Base-by-base conservation (phyloP, 2,113 vertebrate species). In the Trinectes maculatus region DNA sequence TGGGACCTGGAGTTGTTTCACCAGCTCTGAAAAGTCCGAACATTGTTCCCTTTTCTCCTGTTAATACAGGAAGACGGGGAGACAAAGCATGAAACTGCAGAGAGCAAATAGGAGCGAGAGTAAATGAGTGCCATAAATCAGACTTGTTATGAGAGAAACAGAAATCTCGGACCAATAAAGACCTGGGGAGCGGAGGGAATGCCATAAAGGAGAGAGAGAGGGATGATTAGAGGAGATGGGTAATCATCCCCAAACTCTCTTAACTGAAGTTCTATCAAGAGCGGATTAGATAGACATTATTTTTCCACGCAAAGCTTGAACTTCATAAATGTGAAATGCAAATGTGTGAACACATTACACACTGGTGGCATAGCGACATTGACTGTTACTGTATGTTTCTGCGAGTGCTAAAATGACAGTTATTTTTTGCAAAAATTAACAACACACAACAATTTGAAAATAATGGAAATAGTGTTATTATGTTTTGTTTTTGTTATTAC, bases 91-190 rank as follows among this genome's bases (percentile, higher is more conserved):
- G n/a, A n/a, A 73, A 52, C 37, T 24, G 3, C 24, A 13, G 1
- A 55, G 26, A 25, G 13, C 26, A 47, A 19, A 61, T 10, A 5
- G 12, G 26, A 51, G 25, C 34, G 36, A 8, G 15, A 76, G 49
- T 19, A 43, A 71, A 71, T n/a, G 54, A 72, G 26, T 15, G 44
- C 9, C 52, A 55, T 63, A 68, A 74, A 75, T 81, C 52, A 13
- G 58, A 69, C 56, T 25, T 67, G 31, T 77, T 57, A 51, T 76
- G 67, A 67, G 47, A 43, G 13, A 57, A n/a, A 74, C 42, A 60
- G 31, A 53, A 61, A 80, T 63, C 11, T 8, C 12, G 39, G 8
- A 43, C 15, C 57, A 54, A 56, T 60, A 73, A 73, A 77, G 26
- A 60, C 43, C 12, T 40, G 42, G 12, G 18, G 34, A 63, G 18